Base-by-base conservation (phyloP, 1,140 invertebrate species). In the Drosophila orena region DNA sequence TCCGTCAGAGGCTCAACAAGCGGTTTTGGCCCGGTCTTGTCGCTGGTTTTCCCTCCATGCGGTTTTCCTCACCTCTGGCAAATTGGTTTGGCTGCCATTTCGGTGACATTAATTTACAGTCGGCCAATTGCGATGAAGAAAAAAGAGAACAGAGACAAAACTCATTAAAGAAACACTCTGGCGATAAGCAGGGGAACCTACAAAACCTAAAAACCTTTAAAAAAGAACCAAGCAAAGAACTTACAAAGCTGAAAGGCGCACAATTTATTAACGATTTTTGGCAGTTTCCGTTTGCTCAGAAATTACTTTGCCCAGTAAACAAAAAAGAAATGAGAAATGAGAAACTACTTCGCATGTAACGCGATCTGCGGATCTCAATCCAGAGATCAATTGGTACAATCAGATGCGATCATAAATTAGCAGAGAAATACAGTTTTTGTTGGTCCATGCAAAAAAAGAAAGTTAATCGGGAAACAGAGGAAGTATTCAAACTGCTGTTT, bases 51-150 rank as follows among this genome's bases (percentile, higher is more conserved):
- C n/a, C 30, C n/a, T 43, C n/a, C 50, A 37, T 76, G 72, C 42
- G 71, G 60, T 75, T 75, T 74, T 30, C 43, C 70, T 47, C 30
- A 37, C 44, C 38, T 22, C 17, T 37, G 20, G 37, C 54, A 58
- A 76, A 76, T 75, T 66, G 71, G 73, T 66, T 74, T 73, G 47
- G 49, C 37, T 74, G 69, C 47, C 60, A 65, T 75, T 75, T 74
- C 71, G 59, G 70, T 75, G 71, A 75, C 70, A 74, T 75, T 75
- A 74, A 75, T 75, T 76, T 75, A 58, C 59, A 75, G 71, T 76
- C 66, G 75, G 71, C 55, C 73, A 75, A 76, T 74, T 62, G 68
- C 30, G 34, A 42, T 50, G 12, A 38, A 8, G 30, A 27, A 40
- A 52, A 22, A 47, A 57, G 50, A 71, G 43, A 55, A 54, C 50